These are phyloP conservation scores for Nesogale talazaci DNA, from an alignment of 2,113 vertebrate species.

Conservation along the genomic window DNA sequence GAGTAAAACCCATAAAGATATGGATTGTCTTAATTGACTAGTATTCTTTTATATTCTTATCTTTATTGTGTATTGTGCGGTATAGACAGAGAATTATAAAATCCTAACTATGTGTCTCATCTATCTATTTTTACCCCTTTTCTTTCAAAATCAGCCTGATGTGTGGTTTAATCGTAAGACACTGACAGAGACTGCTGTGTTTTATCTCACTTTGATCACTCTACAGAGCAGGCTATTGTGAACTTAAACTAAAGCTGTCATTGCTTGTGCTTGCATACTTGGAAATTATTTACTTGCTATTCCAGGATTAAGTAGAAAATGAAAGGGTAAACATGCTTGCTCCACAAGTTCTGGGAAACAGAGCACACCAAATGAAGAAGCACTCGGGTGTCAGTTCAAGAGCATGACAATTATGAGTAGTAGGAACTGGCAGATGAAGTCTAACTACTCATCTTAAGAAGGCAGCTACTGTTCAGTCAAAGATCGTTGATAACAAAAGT, in stretches of 20 bases:
- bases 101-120: conserved; percentile 33
- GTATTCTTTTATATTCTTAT: neutral
- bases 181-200: neutral
- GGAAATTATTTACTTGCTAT: neutral
- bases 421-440: neutral
- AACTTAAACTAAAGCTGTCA: neutral
- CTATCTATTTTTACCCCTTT: conserved; percentile 9
- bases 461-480: neutral
- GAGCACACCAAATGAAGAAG: neutral
- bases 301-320: neutral
- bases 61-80: conserved; percentile 40
- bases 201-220: neutral
- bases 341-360: neutral
- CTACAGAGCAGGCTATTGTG: neutral
- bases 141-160: conserved; percentile 43
- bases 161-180: neutral
- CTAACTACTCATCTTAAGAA: neutral
- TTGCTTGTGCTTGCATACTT: neutral
- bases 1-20: conserved; percentile 19
- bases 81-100: conserved; percentile 30
- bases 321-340: neutral
- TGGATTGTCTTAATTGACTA: conserved; percentile 5
- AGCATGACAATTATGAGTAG: neutral
- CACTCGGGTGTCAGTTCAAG: neutral
- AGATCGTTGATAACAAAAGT: neutral